Percentiles rank a stretch among this genome's conserved stretches.
Evolutionary conservation across 2,888 invertebrate genomes (phyloP).

Genomic region (Netelia fuscicornis): DNA sequence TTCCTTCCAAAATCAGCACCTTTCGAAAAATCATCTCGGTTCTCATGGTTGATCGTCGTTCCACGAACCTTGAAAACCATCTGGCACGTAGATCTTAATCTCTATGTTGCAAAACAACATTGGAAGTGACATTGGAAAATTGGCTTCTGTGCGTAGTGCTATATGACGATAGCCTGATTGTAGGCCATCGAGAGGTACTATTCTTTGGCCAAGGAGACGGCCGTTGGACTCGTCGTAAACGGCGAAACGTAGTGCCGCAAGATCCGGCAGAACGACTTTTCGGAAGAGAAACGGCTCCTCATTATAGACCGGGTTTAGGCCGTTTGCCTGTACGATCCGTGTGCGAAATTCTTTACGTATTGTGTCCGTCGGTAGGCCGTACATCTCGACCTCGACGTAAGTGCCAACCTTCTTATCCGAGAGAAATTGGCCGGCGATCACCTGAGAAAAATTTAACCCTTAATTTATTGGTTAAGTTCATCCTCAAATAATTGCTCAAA

Average conservation of each 20-base stretch:
- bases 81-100: conserved; percentile 99
- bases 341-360: conserved; percentile 99
- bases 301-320: conserved; percentile 99
- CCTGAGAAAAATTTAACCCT: conserved; percentile 85
- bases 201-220: conserved; percentile 97
- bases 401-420: conserved; percentile 99
- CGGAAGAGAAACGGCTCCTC: conserved; percentile 99
- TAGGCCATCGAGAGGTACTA: conserved; percentile 98
- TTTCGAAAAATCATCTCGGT: not conserved
- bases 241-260: conserved; percentile 98
- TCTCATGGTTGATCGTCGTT: not conserved
- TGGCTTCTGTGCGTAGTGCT: conserved; percentile 98
- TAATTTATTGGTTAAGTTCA: not conserved
- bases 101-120: conserved; percentile 99
- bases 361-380: conserved; percentile 98
- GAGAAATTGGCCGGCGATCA: conserved; percentile 99
- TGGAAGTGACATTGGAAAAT: conserved; percentile 99
- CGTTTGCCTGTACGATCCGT: conserved; percentile 97
- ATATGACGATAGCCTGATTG: conserved; percentile 99
- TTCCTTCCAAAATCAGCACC: not conserved
- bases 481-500: too few species aligned
- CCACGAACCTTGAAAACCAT: conserved; percentile 95
- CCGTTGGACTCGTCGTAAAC: conserved; percentile 98
- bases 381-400: conserved; percentile 99
- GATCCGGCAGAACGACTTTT: conserved; percentile 99